Evolutionary conservation across 2,113 vertebrate species (phyloP).

Genomic region (Mugil cephalus): DNA sequence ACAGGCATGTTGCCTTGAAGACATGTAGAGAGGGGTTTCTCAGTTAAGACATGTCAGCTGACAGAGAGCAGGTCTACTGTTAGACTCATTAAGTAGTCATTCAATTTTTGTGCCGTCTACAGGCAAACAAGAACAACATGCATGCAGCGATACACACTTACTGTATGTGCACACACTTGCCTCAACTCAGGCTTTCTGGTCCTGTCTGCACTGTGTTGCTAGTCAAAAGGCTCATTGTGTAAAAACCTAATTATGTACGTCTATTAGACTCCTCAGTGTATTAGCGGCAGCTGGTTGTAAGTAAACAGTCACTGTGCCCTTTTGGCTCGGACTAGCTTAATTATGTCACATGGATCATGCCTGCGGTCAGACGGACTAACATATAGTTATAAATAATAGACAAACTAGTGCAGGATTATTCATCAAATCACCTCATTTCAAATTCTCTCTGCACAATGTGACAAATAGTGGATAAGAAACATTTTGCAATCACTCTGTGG

Average conservation of each 20-base stretch:
- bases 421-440: neutral
- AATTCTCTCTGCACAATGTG: neutral
- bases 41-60: constrained; percentile 72
- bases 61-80: constrained; percentile 68
- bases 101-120: constrained; percentile 38
- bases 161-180: constrained; percentile 17
- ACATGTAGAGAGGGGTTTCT: constrained; percentile 52
- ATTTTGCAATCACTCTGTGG: neutral
- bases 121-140: constrained; percentile 35
- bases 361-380: constrained; percentile 19
- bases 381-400: constrained; percentile 28
- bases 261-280: constrained; percentile 57
- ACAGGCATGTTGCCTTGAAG: constrained; percentile 33
- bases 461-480: neutral
- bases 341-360: constrained; percentile 40
- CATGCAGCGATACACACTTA: constrained; percentile 9
- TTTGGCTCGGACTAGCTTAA: constrained; percentile 44
- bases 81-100: constrained; percentile 65
- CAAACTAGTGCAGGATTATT: neutral
- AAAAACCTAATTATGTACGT: constrained; percentile 67
- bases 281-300: constrained; percentile 64
- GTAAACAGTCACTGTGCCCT: constrained; percentile 66
- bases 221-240: constrained; percentile 75
- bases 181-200: constrained; percentile 28
- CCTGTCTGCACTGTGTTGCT: constrained; percentile 13